Conservation (phyloP, 2,888 invertebrate species). For the Coenonympha glycerion region DNA sequence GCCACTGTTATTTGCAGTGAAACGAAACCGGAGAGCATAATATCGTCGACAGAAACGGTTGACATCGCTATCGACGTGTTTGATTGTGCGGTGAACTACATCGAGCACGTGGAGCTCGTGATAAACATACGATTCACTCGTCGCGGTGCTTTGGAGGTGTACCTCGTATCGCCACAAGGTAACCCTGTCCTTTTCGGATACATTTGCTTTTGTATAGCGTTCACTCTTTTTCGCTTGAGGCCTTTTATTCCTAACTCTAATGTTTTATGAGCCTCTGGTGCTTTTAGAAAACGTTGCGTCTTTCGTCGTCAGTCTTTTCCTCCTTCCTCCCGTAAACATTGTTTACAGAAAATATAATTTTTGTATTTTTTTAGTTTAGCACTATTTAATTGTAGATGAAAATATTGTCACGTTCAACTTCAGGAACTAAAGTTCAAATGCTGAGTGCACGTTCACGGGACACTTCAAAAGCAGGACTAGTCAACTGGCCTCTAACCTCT, state of each 20-base stretch:
- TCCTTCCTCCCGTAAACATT: too few species aligned
- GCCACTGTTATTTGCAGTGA: slow-evolving; percentile 33
- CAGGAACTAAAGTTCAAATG: slow-evolving; percentile 82
- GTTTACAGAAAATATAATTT: too few species aligned
- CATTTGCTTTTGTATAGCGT: not conserved
- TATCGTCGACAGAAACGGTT: slow-evolving; percentile 41
- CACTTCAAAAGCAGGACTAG: slow-evolving; percentile 81
- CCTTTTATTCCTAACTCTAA: not conserved
- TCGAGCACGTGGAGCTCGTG: slow-evolving; percentile 91
- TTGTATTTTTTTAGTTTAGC: too few species aligned
- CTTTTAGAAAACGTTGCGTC: slow-evolving; percentile 2
- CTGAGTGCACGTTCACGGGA: slow-evolving; percentile 83
- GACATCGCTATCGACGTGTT: slow-evolving; percentile 68
- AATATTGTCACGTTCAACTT: too few species aligned
- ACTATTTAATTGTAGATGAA: too few species aligned
- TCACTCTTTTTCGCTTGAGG: not conserved
- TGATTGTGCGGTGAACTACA: slow-evolving; percentile 78
- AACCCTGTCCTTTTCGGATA: slow-evolving; percentile 26
- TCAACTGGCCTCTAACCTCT: slow-evolving; percentile 90
- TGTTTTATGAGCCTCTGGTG: not conserved
- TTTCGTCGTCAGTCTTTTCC: not conserved
- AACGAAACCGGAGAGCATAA: slow-evolving; percentile 30
- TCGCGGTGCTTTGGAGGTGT: slow-evolving; percentile 85
- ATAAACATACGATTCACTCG: slow-evolving; percentile 81
- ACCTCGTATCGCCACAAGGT: slow-evolving; percentile 86